Base-by-base conservation (phyloP, 2,797 vertebrate species). In the Micropoecilia bifurca region DNA sequence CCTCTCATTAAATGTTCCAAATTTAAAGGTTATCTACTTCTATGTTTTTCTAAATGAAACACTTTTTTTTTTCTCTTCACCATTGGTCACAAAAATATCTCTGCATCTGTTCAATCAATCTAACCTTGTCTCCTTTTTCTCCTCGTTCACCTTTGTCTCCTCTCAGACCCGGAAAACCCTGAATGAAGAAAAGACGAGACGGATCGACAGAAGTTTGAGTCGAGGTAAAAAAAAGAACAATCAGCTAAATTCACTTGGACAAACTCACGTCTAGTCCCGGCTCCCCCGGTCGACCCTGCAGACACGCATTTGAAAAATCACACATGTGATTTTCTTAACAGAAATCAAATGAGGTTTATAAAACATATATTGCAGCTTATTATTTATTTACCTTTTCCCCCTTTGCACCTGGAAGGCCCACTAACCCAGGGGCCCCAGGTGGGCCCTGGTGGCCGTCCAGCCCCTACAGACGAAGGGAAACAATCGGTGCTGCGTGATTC, bases 181-280 rank as follows among this genome's bases (percentile, higher is more conserved):
- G 86, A 55, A 87, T 9, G 84, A 0, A 75, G 57, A 85, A 28
- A 20, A 48, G 87, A 6, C 80, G 50, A 79, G 25, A n/a, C 8
- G 10, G 13, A 25, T 74, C 20, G 74, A 57, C n/a, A 6, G 12
- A 28, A 0, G 68, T 71, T 50, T 72, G 6, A 22, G 3, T 55
- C 18, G 6, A 63, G 30, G 0, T 73, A 5, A 68, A 45, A 71
- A 2, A 76, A 36, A 80, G 74, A 68, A 39, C 1, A n/a, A 33
- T 39, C 4, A 14, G 47, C 1, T 7, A 82, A 45, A 10, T 8
- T 39, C 33, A 73, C 6, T 20, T 14, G 4, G 12, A 75, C 71
- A 90, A 92, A 97, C 98, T 98, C 92, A 99, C 98, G 84, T 99
- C 98, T 79, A 99, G 85, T 94, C 98, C 98, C 47, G 97, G 97